These are phyloP conservation scores for Zootoca vivipara DNA, from an alignment of 2,113 vertebrate species.

Conservation along the genomic window DNA sequence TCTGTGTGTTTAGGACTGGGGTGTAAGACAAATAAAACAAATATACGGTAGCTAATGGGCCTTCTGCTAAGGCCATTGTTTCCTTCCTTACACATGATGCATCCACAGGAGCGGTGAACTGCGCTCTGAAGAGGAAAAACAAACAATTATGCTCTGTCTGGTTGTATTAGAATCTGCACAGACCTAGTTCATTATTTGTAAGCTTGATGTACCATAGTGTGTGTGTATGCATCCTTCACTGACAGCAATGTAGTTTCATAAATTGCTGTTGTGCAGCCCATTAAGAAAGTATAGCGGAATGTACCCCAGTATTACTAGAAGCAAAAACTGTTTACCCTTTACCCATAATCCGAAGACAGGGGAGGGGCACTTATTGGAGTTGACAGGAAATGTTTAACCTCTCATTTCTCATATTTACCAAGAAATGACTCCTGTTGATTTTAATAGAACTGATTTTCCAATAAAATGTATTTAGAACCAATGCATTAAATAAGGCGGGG, in stretches of 20 bases:
- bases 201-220: conserved; percentile 28
- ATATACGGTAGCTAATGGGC: conserved; percentile 15
- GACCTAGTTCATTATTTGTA: conserved; percentile 14
- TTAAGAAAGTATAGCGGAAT: conserved; percentile 4
- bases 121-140: conserved; percentile 16
- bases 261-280: not conserved
- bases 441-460: not conserved
- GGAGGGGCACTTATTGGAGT: not conserved
- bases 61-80: not conserved
- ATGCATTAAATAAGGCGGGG: not conserved
- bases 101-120: not conserved
- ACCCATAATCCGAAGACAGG: not conserved
- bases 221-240: conserved; percentile 4
- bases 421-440: not conserved
- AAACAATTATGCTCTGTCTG: conserved; percentile 28
- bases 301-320: not conserved
- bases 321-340: not conserved
- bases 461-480: not conserved
- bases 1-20: not conserved
- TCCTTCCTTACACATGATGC: not conserved
- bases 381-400: not conserved
- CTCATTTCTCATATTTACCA: not conserved
- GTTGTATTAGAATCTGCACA: conserved; percentile 7
- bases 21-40: not conserved
- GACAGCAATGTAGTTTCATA: not conserved